Evolutionary conservation across 2,113 vertebrate species (phyloP).

Genomic region (Larimichthys crocea): DNA sequence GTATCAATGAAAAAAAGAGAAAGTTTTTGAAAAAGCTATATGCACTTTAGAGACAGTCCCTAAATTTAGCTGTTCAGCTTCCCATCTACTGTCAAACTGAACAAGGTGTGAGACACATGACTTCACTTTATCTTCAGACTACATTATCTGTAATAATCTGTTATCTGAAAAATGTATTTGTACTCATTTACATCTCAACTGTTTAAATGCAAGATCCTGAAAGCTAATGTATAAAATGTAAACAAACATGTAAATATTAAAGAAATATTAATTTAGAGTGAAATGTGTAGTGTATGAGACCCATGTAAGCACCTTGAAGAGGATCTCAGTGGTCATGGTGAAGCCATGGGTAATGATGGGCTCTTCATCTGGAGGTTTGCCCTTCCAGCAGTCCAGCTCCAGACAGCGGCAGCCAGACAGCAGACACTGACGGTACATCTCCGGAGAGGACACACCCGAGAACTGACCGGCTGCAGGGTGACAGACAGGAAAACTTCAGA

Average conservation of each 20-base stretch:
- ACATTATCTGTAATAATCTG: not conserved
- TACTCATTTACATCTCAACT: no score
- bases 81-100: not conserved
- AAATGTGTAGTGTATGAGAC: not conserved
- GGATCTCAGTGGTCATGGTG: constrained; percentile 99
- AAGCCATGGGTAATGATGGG: constrained; percentile 98
- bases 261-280: no score
- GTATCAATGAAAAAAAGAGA: not conserved
- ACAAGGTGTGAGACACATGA: not conserved
- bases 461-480: constrained; percentile 92
- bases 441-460: constrained; percentile 93
- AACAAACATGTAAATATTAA: not conserved
- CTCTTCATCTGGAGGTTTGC: constrained; percentile 94
- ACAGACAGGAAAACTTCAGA: constrained; percentile 15
- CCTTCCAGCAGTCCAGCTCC: constrained; percentile 99
- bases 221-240: not conserved
- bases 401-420: constrained; percentile 95
- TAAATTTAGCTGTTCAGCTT: not conserved
- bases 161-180: no score
- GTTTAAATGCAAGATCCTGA: not conserved
- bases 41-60: not conserved
- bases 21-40: not conserved
- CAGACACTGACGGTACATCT: constrained; percentile 98
- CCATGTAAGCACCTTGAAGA: constrained; percentile 88
- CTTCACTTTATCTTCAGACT: not conserved